A percentile compares a stretch with the other conserved stretches of the same genome.
Evolutionary conservation across 1,140 invertebrate genomes (phyloP).

Genomic region (Phymastichus coffea): DNA sequence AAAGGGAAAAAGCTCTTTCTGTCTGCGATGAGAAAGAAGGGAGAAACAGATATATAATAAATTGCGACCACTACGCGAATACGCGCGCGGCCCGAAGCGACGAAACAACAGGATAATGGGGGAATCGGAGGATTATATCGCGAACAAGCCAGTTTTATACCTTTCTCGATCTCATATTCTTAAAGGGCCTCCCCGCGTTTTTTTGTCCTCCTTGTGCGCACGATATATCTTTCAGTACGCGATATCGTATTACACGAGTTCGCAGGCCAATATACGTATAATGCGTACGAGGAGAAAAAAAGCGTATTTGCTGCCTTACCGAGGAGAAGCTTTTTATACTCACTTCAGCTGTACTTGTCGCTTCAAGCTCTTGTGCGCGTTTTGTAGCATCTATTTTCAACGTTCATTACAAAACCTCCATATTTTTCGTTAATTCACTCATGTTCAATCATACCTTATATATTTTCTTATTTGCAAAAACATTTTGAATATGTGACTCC

Average conservation of each 20-base stretch:
- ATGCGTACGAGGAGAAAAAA: slow-evolving; percentile 12
- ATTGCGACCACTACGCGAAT: slow-evolving; percentile 44
- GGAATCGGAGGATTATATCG: slow-evolving; percentile 47
- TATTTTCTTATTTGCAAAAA: too few relatives aligned
- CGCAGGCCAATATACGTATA: slow-evolving; percentile 2
- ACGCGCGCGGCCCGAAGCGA: too few relatives aligned
- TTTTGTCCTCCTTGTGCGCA: background rate
- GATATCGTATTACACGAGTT: slow-evolving; percentile 28
- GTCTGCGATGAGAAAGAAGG: background rate
- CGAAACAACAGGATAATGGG: slow-evolving; percentile 48
- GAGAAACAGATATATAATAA: slow-evolving; percentile 44
- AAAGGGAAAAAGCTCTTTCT: slow-evolving; percentile 6
- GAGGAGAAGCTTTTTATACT: background rate
- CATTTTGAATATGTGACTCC: too few relatives aligned
- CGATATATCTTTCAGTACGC: slow-evolving; percentile 1
- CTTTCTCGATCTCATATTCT: slow-evolving; percentile 39
- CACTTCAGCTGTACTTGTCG: too few relatives aligned
- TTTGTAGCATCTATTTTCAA: too few relatives aligned
- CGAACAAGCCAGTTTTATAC: slow-evolving; percentile 37
- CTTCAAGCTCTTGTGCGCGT: too few relatives aligned
- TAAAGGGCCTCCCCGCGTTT: slow-evolving; percentile 20
- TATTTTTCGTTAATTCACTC: too few relatives aligned
- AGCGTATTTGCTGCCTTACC: slow-evolving; percentile 8
- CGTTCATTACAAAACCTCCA: too few relatives aligned
- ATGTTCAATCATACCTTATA: too few relatives aligned